These are phyloP conservation scores for Pyrgus malvae DNA, from an alignment of 2,888 invertebrate genomes.

Conservation along the genomic window DNA sequence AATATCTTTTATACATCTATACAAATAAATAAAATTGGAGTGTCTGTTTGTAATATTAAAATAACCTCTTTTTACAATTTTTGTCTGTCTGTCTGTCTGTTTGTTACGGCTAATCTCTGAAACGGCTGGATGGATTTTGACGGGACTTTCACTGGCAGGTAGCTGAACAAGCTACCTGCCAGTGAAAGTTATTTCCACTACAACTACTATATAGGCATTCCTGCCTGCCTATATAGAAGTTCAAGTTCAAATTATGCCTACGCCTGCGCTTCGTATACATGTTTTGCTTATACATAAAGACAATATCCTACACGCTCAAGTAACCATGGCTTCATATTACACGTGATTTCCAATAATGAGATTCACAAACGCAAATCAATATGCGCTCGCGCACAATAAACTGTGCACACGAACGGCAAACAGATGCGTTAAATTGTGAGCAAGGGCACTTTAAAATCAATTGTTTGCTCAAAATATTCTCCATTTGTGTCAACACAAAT, in stretches of 20 bases:
- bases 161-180: no score
- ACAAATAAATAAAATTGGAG: no score
- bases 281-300: not conserved
- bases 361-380: slow-evolving; percentile 10
- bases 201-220: no score
- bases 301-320: not conserved
- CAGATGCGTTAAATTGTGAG: not conserved
- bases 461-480: slow-evolving; percentile 1
- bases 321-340: not conserved
- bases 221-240: no score
- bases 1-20: no score
- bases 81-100: no score
- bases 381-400: slow-evolving; percentile 13
- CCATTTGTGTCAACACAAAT: not conserved
- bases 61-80: no score
- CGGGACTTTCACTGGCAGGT: no score
- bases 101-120: no score
- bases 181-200: no score
- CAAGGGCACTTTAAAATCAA: slow-evolving; percentile 14
- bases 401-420: slow-evolving; percentile 1
- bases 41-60: no score
- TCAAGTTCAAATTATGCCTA: not conserved
- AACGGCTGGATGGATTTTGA: no score
- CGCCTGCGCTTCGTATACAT: not conserved
- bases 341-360: slow-evolving; percentile 8